phyloP scores from a whole-genome alignment of 2,888 invertebrate species.

The Belgica antarctica region DNA sequence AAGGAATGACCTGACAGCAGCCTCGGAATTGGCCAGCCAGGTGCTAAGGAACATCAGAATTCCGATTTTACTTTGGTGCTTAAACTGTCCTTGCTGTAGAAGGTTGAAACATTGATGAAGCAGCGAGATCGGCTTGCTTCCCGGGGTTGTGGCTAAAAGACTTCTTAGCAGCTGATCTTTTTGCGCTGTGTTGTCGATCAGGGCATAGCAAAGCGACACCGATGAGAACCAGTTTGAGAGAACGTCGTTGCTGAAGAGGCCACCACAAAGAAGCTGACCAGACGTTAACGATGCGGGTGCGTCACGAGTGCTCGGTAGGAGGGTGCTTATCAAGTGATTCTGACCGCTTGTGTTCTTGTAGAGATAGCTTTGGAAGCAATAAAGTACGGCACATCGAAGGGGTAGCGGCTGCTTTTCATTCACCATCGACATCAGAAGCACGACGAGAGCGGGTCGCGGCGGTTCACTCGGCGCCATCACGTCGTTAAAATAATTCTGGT shows the following conservation, averaged over 20 bases:
- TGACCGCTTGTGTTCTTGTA: conserved; percentile 90
- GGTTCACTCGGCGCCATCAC: conserved; percentile 92
- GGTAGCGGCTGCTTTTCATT: conserved; percentile 95
- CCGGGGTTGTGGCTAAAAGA: conserved; percentile 79
- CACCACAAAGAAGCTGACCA: conserved; percentile 90
- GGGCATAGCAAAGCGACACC: conserved; percentile 83
- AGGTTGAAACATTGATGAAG: conserved; percentile 84
- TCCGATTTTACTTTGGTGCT: conserved; percentile 77
- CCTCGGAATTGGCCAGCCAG: conserved; percentile 82
- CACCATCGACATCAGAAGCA: conserved; percentile 96
- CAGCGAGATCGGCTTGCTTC: conserved; percentile 82
- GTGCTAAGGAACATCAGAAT: conserved; percentile 85
- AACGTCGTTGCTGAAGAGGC: conserved; percentile 82
- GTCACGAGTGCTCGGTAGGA: conserved; percentile 83
- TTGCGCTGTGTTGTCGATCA: conserved; percentile 79
- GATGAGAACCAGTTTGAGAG: conserved; percentile 95
- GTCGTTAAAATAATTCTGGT: conserved; percentile 87
- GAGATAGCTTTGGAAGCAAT: conserved; percentile 95
- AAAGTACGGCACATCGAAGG: conserved; percentile 89
- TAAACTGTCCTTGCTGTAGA: conserved; percentile 69
- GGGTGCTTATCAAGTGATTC: conserved; percentile 82
- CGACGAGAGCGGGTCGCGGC: conserved; percentile 89
- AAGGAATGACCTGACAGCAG: conserved; percentile 80
- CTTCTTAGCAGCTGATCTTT: conserved; percentile 91
- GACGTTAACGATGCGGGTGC: conserved; percentile 64